These are phyloP conservation scores for Corvus cornix DNA, from an alignment of 2,113 vertebrate genomes.

Conservation along the genomic window DNA sequence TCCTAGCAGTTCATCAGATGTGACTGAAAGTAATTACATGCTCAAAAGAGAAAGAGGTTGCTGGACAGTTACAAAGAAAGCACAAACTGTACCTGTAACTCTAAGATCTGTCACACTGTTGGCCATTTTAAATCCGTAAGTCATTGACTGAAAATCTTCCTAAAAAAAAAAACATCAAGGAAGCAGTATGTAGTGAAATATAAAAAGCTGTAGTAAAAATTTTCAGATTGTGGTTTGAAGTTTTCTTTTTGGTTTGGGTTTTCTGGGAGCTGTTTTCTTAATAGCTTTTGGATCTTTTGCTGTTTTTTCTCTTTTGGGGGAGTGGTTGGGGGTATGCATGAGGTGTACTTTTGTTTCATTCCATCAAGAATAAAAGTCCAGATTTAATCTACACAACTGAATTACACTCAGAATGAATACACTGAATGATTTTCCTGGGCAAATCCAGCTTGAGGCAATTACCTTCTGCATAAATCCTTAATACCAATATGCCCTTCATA, in stretches of 20 bases:
- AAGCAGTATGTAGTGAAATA: background rate
- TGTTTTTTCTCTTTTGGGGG: background rate
- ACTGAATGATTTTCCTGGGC: background rate
- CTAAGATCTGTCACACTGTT: conserved; percentile 97
- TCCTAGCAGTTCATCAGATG: background rate
- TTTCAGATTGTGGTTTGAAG: background rate
- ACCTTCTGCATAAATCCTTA: background rate
- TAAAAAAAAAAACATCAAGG: conserved; percentile 57
- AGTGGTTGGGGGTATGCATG: background rate
- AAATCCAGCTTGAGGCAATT: background rate
- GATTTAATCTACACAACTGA: background rate
- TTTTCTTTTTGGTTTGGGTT: background rate
- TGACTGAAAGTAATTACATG: background rate
- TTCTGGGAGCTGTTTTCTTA: background rate
- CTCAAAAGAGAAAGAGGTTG: background rate
- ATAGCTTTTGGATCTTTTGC: background rate
- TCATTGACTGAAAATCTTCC: conserved; percentile 99
- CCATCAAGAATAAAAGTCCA: background rate
- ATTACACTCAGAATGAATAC: background rate
- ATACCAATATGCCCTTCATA: background rate
- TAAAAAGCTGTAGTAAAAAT: background rate
- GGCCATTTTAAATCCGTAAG: conserved; percentile 99
- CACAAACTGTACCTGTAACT: conserved; percentile 87
- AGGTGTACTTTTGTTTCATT: background rate
- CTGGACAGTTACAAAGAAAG: background rate